Base-by-base conservation (phyloP, 2,797 vertebrate genomes). In the Columba guinea region DNA sequence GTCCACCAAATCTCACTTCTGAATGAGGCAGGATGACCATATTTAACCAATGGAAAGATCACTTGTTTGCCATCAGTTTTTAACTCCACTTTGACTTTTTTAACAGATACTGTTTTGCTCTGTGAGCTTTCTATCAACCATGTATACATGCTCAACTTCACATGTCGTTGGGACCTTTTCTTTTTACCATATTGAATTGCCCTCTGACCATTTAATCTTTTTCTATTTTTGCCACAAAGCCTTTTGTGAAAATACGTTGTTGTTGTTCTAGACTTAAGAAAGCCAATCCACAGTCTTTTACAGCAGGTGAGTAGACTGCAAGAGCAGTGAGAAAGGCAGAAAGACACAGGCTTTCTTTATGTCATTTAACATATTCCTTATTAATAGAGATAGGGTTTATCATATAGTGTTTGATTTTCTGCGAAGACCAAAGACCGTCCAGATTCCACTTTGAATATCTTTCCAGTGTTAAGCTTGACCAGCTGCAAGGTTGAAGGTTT, bases 401-500 rank as follows among this genome's bases (percentile, higher is more conserved):
- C 3, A 1, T 27, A 56, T 28, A 12, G 4, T 55, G 6, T 80
- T 65, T 69, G n/a, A 56, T 56, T 71, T 87, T 87, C 49, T 75
- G 21, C 21, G 69, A n/a, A 69, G 35, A 6, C 16, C 27, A 67
- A 94, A 82, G 39, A 63, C 4, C 34, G 30, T 59, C 17, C 20
- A 75, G 51, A 70, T 82, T 70, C 35, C 23, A 20, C 2, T 49
- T 69, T 84, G 51, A 87, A 69, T 59, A 15, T 39, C 13, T 94
- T 86, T 48, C 8, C 5, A 4, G 11, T 37, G 18, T 74, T 77
- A 79, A 75, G 3, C 15, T 85, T 83, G 52, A 91, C 81, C 92
- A 94, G 44, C 55, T 89, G 59, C 46, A 77, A 18, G 55, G 28
- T 87, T 87, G 80, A 84, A 51, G 24, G 10, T 60, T 96, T 89